Conservation (phyloP, 2,113 vertebrate species). For the Eolophus roseicapilla region DNA sequence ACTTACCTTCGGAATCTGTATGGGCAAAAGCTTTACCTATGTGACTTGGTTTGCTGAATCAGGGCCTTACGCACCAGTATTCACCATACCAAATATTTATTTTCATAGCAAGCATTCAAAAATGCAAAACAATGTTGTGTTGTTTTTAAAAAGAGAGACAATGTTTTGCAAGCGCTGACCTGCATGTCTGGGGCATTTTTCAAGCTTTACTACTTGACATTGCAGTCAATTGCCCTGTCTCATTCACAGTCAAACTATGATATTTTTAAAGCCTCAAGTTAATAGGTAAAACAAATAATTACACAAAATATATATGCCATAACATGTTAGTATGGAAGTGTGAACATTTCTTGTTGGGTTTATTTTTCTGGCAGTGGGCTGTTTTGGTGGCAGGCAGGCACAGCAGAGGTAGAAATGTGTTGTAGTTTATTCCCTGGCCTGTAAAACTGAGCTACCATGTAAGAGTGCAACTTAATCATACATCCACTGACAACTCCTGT, state of each 20-base stretch:
- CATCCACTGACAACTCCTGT: neutral
- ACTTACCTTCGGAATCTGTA: neutral
- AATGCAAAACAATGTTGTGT: neutral
- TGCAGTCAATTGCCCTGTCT: neutral
- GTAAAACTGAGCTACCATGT: neutral
- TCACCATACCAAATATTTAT: neutral
- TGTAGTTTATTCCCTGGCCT: neutral
- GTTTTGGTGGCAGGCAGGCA: neutral
- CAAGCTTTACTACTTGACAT: neutral
- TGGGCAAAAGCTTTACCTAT: neutral
- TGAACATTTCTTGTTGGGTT: neutral
- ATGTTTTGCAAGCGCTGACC: neutral
- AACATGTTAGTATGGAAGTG: neutral
- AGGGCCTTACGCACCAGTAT: neutral
- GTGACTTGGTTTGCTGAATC: neutral
- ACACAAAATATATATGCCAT: neutral
- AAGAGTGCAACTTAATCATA: neutral
- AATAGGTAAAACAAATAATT: neutral
- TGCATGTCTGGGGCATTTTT: neutral
- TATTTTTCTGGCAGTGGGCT: neutral
- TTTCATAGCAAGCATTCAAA: neutral
- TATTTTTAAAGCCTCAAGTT: neutral
- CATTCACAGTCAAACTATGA: neutral
- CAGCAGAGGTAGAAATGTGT: neutral
- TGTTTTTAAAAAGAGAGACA: neutral